phyloP scores from a whole-genome alignment of 2,113 vertebrate species.

The Tragelaphus buxtoni region DNA sequence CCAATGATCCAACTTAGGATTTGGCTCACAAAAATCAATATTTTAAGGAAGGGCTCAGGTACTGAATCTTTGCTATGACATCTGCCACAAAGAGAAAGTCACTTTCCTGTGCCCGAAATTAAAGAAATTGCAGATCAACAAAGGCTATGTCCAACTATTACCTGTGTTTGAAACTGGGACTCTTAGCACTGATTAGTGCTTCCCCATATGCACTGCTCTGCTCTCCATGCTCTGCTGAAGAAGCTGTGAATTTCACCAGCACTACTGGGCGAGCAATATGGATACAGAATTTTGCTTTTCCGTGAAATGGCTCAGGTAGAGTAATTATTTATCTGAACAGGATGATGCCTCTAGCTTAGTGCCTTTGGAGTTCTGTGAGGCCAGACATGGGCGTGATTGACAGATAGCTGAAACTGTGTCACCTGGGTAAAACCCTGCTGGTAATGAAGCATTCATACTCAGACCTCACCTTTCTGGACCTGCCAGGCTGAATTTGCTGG shows the following conservation, averaged over 20 bases:
- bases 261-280: conserved; percentile 23
- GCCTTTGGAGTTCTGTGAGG: conserved; percentile 64
- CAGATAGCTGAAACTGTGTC: conserved; percentile 61
- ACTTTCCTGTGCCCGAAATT: neutral
- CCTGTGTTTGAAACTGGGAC: neutral
- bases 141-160: neutral
- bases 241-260: neutral
- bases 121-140: neutral
- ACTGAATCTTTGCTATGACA: neutral
- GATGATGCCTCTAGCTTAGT: conserved; percentile 61
- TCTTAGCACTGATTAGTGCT: neutral
- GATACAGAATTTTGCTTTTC: conserved; percentile 62
- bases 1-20: neutral
- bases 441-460: conserved; percentile 67
- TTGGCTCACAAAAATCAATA: neutral
- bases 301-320: conserved; percentile 58
- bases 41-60: neutral
- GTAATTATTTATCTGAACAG: conserved; percentile 76
- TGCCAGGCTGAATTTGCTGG: conserved; percentile 54
- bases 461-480: conserved; percentile 56
- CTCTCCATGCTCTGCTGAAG: neutral
- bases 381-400: conserved; percentile 57
- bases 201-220: neutral
- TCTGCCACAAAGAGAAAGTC: neutral
- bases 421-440: conserved; percentile 47